Conservation (phyloP, 2,113 vertebrate species). For the Lagopus muta region DNA sequence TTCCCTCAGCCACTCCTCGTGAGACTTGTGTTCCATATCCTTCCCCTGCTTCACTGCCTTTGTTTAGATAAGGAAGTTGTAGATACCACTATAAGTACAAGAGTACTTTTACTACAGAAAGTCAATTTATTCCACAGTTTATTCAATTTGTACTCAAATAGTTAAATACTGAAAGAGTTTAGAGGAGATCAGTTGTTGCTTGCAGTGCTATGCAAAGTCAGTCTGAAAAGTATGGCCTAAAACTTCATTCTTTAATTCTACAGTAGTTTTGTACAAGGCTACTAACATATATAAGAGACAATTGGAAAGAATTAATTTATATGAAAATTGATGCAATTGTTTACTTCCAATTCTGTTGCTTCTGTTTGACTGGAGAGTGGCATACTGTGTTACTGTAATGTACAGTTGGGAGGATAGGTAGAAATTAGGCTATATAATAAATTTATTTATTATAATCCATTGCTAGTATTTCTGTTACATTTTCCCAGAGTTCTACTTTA, state of each 20-base stretch:
- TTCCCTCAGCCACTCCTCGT: too few species aligned
- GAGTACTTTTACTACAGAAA: neutral
- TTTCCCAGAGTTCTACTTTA: slow-evolving; percentile 3
- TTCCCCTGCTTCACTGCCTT: too few species aligned
- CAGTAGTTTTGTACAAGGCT: neutral
- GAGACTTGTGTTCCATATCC: too few species aligned
- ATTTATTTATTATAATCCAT: neutral
- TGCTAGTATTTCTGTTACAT: slow-evolving; percentile 6
- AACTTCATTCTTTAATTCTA: neutral
- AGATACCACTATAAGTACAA: neutral
- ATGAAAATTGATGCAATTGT: neutral
- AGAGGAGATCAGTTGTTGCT: neutral
- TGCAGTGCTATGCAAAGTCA: neutral
- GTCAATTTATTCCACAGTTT: neutral
- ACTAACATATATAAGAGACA: neutral
- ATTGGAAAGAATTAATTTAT: neutral
- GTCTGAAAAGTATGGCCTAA: neutral
- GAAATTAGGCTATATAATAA: slow-evolving; percentile 39
- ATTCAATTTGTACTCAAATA: neutral
- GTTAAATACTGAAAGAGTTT: neutral
- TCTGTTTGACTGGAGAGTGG: neutral
- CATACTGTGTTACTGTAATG: neutral
- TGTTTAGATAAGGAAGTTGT: neutral
- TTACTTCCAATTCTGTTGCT: neutral
- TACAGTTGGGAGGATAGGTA: slow-evolving; percentile 8